Percentiles rank a stretch among this genome's conserved stretches.
Evolutionary conservation across 2,888 invertebrate genomes (phyloP).

Genomic region (Anagyrus pseudococci): DNA sequence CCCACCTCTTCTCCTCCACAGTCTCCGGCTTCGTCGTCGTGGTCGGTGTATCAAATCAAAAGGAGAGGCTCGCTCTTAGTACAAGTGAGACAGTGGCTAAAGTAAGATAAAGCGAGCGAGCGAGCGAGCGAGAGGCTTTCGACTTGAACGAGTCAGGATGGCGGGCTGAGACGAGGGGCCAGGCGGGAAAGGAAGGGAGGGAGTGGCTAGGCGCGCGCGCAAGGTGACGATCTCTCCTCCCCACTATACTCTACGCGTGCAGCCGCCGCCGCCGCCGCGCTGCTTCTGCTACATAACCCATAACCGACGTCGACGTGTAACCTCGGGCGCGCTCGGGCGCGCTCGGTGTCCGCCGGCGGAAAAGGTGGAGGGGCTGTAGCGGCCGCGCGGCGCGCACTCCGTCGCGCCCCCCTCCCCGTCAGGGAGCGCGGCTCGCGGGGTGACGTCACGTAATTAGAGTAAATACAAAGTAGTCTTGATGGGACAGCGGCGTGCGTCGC

Average conservation of each 20-base stretch:
- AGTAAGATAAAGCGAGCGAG: too few species aligned
- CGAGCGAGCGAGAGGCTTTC: too few species aligned
- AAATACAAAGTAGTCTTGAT: slow-evolving; percentile 73
- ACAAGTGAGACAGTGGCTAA: too few species aligned
- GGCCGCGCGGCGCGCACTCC: slow-evolving; percentile 42
- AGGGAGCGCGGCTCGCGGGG: slow-evolving; percentile 48
- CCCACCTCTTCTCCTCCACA: too few species aligned
- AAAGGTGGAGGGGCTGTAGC: neutral
- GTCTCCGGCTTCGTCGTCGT: too few species aligned
- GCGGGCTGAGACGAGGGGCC: too few species aligned
- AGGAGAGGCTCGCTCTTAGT: too few species aligned
- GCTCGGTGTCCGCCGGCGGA: slow-evolving; percentile 9
- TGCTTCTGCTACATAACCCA: too few species aligned
- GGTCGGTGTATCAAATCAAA: neutral
- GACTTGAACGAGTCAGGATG: too few species aligned
- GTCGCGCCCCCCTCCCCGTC: slow-evolving; percentile 33
- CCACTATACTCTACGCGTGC: too few species aligned
- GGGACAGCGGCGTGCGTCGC: slow-evolving; percentile 70
- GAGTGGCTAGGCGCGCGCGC: slow-evolving; percentile 4
- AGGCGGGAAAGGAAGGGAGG: neutral
- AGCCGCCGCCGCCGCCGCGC: too few species aligned
- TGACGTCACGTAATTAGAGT: slow-evolving; percentile 76
- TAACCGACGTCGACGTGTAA: too few species aligned
- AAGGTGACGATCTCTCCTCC: neutral
- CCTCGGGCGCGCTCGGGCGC: slow-evolving; percentile 4